Percentiles rank a stretch among this genome's conserved stretches.
Conservation (phyloP, 2,888 invertebrate genomes). For the Graphium colonna region DNA sequence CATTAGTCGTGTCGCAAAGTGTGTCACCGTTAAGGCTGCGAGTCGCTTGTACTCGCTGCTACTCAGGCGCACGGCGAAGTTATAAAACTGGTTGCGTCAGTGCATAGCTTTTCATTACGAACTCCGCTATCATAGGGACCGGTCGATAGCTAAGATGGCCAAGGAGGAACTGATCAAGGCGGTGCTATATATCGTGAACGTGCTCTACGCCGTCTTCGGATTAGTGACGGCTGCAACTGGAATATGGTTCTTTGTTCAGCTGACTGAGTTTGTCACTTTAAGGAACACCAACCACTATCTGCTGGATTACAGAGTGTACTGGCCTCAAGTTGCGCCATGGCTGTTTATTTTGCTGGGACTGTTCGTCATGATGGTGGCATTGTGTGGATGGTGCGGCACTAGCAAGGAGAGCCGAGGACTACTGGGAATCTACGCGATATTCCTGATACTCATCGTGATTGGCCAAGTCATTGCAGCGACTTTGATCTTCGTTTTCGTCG, state of each 20-base stretch:
- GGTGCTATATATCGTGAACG: slow-evolving; percentile 64
- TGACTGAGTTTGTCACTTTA: slow-evolving; percentile 63
- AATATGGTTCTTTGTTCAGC: slow-evolving; percentile 74
- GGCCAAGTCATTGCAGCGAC: slow-evolving; percentile 62
- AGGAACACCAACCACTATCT: slow-evolving; percentile 71
- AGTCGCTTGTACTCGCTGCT: not conserved
- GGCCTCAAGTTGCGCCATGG: slow-evolving; percentile 76
- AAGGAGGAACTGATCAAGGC: slow-evolving; percentile 67
- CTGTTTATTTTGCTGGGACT: slow-evolving; percentile 66
- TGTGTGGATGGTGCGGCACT: slow-evolving; percentile 70
- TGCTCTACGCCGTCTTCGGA: slow-evolving; percentile 68
- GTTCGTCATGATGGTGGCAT: slow-evolving; percentile 62
- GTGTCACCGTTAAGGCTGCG: slow-evolving; percentile 10
- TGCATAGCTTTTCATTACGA: slow-evolving; percentile 60
- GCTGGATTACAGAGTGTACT: slow-evolving; percentile 69
- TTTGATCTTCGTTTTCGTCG: slow-evolving; percentile 69
- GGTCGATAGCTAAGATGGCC: slow-evolving; percentile 54
- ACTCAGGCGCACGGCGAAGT: slow-evolving; percentile 34
- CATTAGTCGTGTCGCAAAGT: slow-evolving; percentile 1
- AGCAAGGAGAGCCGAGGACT: slow-evolving; percentile 62
- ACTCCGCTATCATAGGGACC: slow-evolving; percentile 48
- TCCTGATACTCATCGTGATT: slow-evolving; percentile 58
- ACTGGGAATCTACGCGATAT: slow-evolving; percentile 61
- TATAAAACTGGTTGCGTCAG: slow-evolving; percentile 62
- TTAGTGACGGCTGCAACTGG: slow-evolving; percentile 66